phyloP scores from a whole-genome alignment of 2,888 invertebrate genomes.

The Thereva nobilitata region DNA sequence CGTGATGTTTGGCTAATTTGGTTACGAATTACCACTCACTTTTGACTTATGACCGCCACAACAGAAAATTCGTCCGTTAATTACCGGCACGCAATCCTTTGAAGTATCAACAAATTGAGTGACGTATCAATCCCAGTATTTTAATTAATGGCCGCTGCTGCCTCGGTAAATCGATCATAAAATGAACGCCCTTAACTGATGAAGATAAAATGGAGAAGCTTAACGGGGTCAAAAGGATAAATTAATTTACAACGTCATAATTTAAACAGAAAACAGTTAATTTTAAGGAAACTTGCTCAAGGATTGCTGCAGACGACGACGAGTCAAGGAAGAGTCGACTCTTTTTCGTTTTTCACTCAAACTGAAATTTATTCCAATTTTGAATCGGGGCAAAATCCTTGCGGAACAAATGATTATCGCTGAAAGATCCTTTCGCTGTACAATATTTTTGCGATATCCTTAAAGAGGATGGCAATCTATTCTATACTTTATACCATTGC shows the following conservation, averaged over 20 bases:
- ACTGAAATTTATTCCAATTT: too few relatives aligned
- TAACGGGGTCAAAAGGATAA: too few relatives aligned
- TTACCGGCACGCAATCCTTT: conserved; percentile 26
- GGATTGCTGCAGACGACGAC: too few relatives aligned
- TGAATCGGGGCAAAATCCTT: too few relatives aligned
- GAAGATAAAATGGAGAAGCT: neutral
- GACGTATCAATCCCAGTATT: neutral
- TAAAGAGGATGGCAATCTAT: conserved; percentile 18
- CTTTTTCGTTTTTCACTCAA: too few relatives aligned
- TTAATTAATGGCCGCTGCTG: neutral
- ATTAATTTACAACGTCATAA: too few relatives aligned
- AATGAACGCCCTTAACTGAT: neutral
- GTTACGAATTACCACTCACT: conserved; percentile 23
- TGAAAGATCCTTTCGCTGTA: too few relatives aligned
- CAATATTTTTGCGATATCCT: neutral
- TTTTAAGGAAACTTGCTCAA: too few relatives aligned
- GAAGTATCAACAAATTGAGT: neutral
- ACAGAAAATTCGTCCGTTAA: conserved; percentile 7
- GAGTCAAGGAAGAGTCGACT: too few relatives aligned
- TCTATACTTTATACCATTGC: conserved; percentile 22
- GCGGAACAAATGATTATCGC: too few relatives aligned
- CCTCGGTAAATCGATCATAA: too few relatives aligned
- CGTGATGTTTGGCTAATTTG: conserved; percentile 30
- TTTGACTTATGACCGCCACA: conserved; percentile 26
- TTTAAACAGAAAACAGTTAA: too few relatives aligned